A percentile compares a stretch with the other conserved stretches of the same genome.
Evolutionary conservation across 2,888 invertebrate genomes (phyloP).

Genomic region (Apamea anceps): DNA sequence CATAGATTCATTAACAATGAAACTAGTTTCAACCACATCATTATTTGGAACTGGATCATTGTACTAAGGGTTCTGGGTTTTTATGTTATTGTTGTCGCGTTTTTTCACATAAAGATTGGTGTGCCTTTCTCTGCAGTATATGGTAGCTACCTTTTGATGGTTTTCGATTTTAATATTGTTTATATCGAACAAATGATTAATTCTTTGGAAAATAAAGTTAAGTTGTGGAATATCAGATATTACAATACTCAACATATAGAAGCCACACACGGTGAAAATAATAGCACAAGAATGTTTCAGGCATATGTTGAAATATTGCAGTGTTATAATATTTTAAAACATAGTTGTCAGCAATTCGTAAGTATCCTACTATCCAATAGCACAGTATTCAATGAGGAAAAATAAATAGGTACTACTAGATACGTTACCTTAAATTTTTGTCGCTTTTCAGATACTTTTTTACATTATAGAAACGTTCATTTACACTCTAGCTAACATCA

Average conservation of each 20-base stretch:
- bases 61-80: neutral
- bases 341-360: constrained; percentile 25
- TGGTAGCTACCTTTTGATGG: neutral
- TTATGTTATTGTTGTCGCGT: neutral
- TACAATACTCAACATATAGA: neutral
- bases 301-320: constrained; percentile 39
- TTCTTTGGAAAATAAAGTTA: constrained; percentile 27
- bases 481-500: neutral
- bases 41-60: constrained; percentile 32
- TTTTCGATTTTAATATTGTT: constrained; percentile 21
- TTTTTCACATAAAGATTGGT: neutral
- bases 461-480: neutral
- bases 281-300: constrained; percentile 19
- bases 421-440: no score
- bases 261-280: neutral
- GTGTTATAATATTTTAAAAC: constrained; percentile 34
- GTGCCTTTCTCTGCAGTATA: neutral
- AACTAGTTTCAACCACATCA: neutral
- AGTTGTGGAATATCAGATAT: neutral
- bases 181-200: neutral
- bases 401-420: neutral
- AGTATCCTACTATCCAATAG: constrained; percentile 12
- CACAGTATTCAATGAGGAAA: neutral
- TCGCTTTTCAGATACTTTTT: neutral
- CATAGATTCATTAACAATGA: constrained; percentile 36